phyloP scores from a whole-genome alignment of 2,888 invertebrate species.

The Parascotia fuliginaria region DNA sequence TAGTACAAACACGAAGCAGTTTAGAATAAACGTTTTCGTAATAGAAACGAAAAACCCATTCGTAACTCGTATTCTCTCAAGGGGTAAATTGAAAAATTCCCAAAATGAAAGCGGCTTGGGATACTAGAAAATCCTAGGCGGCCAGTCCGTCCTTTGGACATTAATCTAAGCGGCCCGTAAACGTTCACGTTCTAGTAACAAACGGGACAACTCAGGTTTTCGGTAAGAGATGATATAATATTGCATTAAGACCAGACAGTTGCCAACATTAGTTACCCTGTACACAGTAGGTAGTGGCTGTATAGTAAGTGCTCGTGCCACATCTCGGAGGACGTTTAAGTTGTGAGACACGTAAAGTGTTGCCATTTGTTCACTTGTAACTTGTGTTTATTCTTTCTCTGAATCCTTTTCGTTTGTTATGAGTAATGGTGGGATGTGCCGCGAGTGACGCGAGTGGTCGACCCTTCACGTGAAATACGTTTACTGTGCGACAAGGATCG shows the following conservation, averaged over 20 bases:
- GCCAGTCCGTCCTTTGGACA: constrained; percentile 42
- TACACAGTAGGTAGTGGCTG: no score
- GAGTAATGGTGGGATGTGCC: constrained; percentile 69
- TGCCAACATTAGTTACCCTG: constrained; percentile 76
- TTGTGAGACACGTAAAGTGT: constrained; percentile 79
- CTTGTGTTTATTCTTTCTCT: constrained; percentile 75
- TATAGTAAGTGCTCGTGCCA: constrained; percentile 71
- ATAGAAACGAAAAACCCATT: constrained; percentile 54
- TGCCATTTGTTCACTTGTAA: constrained; percentile 75
- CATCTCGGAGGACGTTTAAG: constrained; percentile 72
- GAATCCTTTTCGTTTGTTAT: constrained; percentile 68
- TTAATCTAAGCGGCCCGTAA: constrained; percentile 54
- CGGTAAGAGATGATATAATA: constrained; percentile 63
- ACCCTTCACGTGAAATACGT: constrained; percentile 63
- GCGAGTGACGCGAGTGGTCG: constrained; percentile 61
- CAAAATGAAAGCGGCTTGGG: constrained; percentile 49
- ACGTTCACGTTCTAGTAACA: constrained; percentile 49
- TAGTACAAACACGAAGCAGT: no score
- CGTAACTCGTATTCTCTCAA: constrained; percentile 61
- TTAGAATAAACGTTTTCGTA: no score
- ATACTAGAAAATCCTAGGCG: constrained; percentile 55
- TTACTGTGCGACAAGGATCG: constrained; percentile 63
- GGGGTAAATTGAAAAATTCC: constrained; percentile 72
- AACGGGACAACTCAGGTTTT: constrained; percentile 52
- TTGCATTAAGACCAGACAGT: constrained; percentile 69